Conservation (phyloP, 2,888 invertebrate species). For the Augiades crinisus region DNA sequence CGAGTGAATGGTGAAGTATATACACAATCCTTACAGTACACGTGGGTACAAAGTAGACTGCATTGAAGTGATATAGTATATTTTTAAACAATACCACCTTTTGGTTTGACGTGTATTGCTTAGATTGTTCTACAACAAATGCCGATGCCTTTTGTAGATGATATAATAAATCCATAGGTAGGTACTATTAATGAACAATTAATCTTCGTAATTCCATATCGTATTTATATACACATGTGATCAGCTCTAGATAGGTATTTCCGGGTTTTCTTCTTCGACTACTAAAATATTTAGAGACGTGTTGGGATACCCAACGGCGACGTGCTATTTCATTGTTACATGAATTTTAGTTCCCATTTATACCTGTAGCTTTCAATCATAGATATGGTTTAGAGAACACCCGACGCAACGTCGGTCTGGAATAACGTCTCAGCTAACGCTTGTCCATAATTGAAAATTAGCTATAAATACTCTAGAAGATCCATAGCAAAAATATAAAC, state of each 20-base stretch:
- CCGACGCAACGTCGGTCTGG: too few relatives aligned
- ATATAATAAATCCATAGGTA: constrained; percentile 3
- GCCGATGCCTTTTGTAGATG: constrained; percentile 1
- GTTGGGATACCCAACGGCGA: neutral
- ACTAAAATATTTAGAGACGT: neutral
- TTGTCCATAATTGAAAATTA: too few relatives aligned
- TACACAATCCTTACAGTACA: constrained; percentile 36
- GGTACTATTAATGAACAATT: constrained; percentile 3
- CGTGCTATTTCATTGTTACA: neutral
- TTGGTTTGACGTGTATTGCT: constrained; percentile 8
- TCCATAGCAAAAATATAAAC: too few relatives aligned
- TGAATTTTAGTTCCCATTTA: too few relatives aligned
- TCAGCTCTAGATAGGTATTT: neutral
- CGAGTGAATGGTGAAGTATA: constrained; percentile 36
- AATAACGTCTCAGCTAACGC: too few relatives aligned
- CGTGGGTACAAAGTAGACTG: constrained; percentile 64
- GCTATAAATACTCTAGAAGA: too few relatives aligned
- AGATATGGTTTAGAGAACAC: too few relatives aligned
- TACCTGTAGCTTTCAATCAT: too few relatives aligned
- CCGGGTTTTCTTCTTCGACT: neutral
- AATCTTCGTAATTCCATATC: constrained; percentile 1
- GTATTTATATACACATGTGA: constrained; percentile 1
- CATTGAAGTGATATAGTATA: constrained; percentile 36
- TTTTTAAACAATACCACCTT: constrained; percentile 13
- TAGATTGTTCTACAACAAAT: constrained; percentile 9